Evolutionary conservation across 2,797 vertebrate species (phyloP).

Genomic region (Siniperca undulata): DNA sequence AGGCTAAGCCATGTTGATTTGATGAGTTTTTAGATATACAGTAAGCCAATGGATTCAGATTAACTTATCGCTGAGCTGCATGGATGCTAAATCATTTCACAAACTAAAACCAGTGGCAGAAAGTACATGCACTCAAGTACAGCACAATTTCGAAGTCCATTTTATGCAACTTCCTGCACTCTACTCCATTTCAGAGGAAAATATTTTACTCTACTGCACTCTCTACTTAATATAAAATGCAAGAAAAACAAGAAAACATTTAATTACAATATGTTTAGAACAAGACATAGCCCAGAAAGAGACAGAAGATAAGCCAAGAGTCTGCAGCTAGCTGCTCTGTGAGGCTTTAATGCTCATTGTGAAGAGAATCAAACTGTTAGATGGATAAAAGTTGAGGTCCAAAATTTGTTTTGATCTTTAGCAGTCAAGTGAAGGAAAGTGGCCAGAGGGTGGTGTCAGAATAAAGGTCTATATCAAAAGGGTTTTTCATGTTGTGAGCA

Average conservation of each 20-base stretch:
- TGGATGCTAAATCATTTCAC: neutral
- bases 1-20: conserved; percentile 38
- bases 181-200: neutral
- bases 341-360: neutral
- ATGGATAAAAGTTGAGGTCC: neutral
- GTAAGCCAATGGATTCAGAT: conserved; percentile 16
- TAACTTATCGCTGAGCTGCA: neutral
- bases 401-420: too few species aligned
- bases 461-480: neutral
- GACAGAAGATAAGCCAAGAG: too few species aligned
- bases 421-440: neutral
- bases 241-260: too few species aligned
- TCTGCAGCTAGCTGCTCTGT: neutral
- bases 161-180: neutral
- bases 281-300: too few species aligned
- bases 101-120: neutral
- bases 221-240: neutral
- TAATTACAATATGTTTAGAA: too few species aligned
- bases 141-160: neutral
- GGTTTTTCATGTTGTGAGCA: neutral
- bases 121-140: neutral
- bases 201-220: neutral
- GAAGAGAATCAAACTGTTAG: neutral
- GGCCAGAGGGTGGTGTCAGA: neutral
- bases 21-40: conserved; percentile 38